Evolutionary conservation across 2,797 vertebrate genomes (phyloP), one percentile per base, ranked within the genome.

Genomic region (Thunnus albacares): DNA sequence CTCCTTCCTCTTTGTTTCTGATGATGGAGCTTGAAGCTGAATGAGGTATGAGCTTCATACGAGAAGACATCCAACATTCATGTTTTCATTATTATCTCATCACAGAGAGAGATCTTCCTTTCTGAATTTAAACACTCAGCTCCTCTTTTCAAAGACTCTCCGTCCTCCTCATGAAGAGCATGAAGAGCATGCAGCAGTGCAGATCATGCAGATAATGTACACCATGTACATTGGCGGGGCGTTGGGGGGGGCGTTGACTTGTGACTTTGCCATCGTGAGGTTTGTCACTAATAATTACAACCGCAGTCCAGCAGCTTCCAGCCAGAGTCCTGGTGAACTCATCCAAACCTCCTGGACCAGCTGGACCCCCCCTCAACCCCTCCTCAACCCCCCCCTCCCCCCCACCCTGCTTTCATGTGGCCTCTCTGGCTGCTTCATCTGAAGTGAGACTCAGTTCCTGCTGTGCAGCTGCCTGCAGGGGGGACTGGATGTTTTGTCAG

Each of bases 31-130:
- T 59, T 75, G 56, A 74, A 67, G 67, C 69, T 45, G 82, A 74
- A 77, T 81, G 35, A 35, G 7, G 17, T 33, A 67, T 77, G 65
- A 80, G 60, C 38, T 69, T 47, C 60, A 57, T 85, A 57, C 35
- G 18, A 47, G 52, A 35, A 64, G 38, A 53, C 41, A 53, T 70
- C 53, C 35, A 82, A 24, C 38, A 63, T 73, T 53, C 17, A 55
- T 59, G 14, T 62, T 28, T 69, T 9, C 61, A 71, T 75, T 61
- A 72, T 59, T 51, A 51, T 51, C 26, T 55, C 26, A 71, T 41
- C 13, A 53, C 30, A n/a, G 6, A 24, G 6, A 24, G 58, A 41
- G 30, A 47, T 33, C 26, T 56, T 30, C 52, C 20, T 43, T 33
- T 71, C 74, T 47, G 71, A 26, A 56, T 43, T 52, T 56, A 56